phyloP scores from a whole-genome alignment of 2,797 vertebrate genomes.

The Nannoperca australis region DNA sequence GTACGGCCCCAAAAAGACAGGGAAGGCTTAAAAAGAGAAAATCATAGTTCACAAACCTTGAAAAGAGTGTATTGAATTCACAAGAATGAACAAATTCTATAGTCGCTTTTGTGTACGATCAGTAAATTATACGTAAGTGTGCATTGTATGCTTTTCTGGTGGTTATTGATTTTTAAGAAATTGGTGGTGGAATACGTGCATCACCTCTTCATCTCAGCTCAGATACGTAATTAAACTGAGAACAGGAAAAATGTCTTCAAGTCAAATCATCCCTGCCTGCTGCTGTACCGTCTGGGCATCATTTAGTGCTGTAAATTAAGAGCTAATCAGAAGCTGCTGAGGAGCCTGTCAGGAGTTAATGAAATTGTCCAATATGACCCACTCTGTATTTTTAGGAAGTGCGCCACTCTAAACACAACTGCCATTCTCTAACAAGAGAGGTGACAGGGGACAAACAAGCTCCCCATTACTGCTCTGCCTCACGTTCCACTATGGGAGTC shows the following conservation, averaged over 20 bases:
- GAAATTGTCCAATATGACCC: constrained; percentile 45
- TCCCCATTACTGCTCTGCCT: constrained; percentile 74
- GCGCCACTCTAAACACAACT: constrained; percentile 63
- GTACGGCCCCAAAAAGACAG: constrained; percentile 4
- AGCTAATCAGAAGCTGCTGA: constrained; percentile 34
- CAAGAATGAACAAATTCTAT: constrained; percentile 30
- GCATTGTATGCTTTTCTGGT: constrained; percentile 9
- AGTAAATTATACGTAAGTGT: background rate
- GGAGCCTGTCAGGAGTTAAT: constrained; percentile 43
- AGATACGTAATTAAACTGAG: constrained; percentile 18
- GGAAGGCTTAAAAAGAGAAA: constrained; percentile 37
- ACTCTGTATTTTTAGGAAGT: constrained; percentile 60
- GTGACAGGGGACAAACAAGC: constrained; percentile 74
- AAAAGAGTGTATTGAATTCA: constrained; percentile 32
- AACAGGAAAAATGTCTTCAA: constrained; percentile 18
- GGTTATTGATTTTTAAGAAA: constrained; percentile 25
- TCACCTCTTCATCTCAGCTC: constrained; percentile 13
- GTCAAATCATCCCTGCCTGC: constrained; percentile 18
- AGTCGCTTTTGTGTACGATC: constrained; percentile 12
- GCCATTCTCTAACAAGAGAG: constrained; percentile 62
- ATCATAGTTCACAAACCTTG: constrained; percentile 35
- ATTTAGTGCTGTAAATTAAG: constrained; percentile 46
- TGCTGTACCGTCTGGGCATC: constrained; percentile 3
- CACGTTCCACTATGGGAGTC: constrained; percentile 76
- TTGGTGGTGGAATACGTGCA: background rate